Evolutionary conservation across 2,797 vertebrate species (phyloP).

Genomic region (Podargus strigoides): DNA sequence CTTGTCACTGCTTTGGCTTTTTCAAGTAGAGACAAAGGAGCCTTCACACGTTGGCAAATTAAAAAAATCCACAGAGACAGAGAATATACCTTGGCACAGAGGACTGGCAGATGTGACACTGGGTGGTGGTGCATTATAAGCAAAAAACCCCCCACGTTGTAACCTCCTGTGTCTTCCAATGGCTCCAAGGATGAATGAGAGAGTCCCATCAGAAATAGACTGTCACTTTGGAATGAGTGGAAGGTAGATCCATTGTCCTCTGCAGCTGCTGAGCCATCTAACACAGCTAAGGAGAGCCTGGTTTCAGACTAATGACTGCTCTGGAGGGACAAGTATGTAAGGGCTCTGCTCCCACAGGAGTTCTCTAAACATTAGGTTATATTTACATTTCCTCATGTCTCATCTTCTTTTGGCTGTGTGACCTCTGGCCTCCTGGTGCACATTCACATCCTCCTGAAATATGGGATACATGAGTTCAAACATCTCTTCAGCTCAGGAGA

Average conservation of each 20-base stretch:
- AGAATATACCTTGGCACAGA: background rate
- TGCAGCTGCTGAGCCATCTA: background rate
- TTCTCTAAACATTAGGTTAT: background rate
- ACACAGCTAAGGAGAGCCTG: background rate
- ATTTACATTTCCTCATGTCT: background rate
- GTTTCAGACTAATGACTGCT: background rate
- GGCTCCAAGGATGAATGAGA: background rate
- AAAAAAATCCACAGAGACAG: background rate
- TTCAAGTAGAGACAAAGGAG: background rate
- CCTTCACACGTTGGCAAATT: background rate
- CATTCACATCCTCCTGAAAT: background rate
- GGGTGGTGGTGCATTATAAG: background rate
- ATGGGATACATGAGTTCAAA: background rate
- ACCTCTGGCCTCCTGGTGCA: background rate
- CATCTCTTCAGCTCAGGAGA: background rate
- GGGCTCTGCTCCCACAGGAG: background rate
- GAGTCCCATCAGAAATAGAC: background rate
- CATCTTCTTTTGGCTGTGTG: background rate
- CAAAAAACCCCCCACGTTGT: rapidly evolving
- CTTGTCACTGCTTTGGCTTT: background rate
- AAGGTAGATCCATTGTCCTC: background rate
- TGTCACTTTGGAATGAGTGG: background rate
- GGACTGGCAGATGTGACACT: background rate
- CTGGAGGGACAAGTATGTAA: rapidly evolving
- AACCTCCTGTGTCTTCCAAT: background rate